These are phyloP conservation scores for Vollenhovia emeryi DNA, from an alignment of 1,140 invertebrate genomes.

Conservation along the genomic window DNA sequence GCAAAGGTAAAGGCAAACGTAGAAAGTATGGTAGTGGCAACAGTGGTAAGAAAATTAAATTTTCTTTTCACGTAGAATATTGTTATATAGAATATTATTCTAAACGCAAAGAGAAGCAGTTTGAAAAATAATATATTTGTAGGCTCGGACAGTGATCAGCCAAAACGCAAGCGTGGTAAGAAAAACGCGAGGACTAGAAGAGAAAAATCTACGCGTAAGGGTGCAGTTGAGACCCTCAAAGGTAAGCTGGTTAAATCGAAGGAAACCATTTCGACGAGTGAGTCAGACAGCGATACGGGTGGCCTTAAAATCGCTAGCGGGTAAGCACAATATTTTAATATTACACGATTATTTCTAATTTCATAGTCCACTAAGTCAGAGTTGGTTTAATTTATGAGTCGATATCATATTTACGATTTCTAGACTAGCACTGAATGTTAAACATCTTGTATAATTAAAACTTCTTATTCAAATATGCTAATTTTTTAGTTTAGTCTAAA, in stretches of 20 bases:
- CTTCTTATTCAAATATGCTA: background rate
- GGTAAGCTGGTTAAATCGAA: conserved; percentile 96
- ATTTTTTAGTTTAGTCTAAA: background rate
- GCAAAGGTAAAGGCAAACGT: conserved; percentile 78
- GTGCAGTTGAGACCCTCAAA: conserved; percentile 89
- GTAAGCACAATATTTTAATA: conserved; percentile 77
- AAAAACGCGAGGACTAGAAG: conserved; percentile 83
- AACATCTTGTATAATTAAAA: too few species aligned
- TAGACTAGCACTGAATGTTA: background rate
- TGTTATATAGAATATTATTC: too few species aligned
- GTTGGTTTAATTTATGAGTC: conserved; percentile 1
- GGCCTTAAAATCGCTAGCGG: conserved; percentile 88
- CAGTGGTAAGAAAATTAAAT: conserved; percentile 81
- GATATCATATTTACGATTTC: background rate
- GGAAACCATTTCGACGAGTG: conserved; percentile 97
- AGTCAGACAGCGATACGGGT: conserved; percentile 93
- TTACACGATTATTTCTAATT: conserved; percentile 31
- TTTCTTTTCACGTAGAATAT: conserved; percentile 38
- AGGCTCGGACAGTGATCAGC: conserved; percentile 89
- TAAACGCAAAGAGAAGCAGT: too few species aligned
- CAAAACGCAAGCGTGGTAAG: conserved; percentile 86
- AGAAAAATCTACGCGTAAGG: conserved; percentile 82
- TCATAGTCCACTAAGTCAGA: background rate
- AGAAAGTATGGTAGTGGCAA: conserved; percentile 81
- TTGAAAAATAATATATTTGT: conserved; percentile 53